Conservation (phyloP, 23 tunicate species). For the Phallusia fumigata region DNA sequence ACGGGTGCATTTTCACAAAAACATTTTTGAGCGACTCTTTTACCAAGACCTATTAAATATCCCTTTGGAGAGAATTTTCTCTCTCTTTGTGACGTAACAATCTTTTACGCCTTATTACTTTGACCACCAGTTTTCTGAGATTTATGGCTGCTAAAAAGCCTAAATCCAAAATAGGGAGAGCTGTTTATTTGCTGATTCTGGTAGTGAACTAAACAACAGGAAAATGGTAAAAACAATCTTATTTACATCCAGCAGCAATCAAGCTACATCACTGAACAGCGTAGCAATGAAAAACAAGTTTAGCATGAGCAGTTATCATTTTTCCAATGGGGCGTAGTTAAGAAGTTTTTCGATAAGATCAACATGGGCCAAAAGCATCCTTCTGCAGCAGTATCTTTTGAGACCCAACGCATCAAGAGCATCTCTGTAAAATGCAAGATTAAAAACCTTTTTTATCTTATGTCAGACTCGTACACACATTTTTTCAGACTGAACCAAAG, state of each 20-base stretch:
- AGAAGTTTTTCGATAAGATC: constrained; percentile 92
- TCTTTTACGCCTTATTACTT: no score
- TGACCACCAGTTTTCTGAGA: no score
- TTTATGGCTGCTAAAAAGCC: no score
- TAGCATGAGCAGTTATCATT: constrained; percentile 7
- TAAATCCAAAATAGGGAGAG: not conserved
- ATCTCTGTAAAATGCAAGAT: constrained; percentile 48
- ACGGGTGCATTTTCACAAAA: no score
- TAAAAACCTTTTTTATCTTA: no score
- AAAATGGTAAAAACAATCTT: not conserved
- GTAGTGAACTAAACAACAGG: not conserved
- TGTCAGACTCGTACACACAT: no score
- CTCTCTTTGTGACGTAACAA: no score
- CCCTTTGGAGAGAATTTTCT: no score
- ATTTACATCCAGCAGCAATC: no score
- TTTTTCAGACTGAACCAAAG: no score
- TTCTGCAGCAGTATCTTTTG: constrained; percentile 94
- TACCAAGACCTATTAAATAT: no score
- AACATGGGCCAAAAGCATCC: constrained; percentile 94
- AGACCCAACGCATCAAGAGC: constrained; percentile 93
- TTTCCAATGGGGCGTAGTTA: constrained; percentile 95
- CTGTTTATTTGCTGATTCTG: not conserved
- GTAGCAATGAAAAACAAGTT: not conserved
- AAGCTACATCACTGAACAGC: not conserved
- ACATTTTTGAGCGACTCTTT: no score